These are phyloP conservation scores for Propithecus coquereli DNA, from an alignment of 2,113 vertebrate genomes.

Conservation along the genomic window DNA sequence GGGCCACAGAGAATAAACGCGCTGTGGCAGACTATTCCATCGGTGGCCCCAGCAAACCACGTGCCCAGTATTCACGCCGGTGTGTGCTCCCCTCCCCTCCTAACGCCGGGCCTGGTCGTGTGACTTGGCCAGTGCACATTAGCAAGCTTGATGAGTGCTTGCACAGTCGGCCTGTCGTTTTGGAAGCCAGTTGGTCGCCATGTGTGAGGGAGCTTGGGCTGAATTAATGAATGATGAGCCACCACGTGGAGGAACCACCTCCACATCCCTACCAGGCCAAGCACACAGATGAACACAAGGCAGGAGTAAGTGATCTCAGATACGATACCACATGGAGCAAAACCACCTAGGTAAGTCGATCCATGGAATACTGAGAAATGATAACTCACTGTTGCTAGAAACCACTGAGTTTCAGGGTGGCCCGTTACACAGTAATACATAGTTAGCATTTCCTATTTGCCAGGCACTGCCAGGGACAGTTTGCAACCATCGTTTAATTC, in stretches of 20 bases:
- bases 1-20: not conserved
- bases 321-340: not conserved
- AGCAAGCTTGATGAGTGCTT: not conserved
- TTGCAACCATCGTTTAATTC: not conserved
- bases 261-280: not conserved
- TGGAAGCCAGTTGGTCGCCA: not conserved
- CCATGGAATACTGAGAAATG: not conserved
- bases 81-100: not conserved
- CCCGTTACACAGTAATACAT: not conserved
- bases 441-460: not conserved
- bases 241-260: not conserved
- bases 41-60: accelerated
- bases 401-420: too few species aligned
- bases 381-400: not conserved
- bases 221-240: not conserved
- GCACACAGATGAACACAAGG: not conserved
- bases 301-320: not conserved
- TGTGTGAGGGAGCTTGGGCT: not conserved
- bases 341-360: not conserved
- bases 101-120: not conserved
- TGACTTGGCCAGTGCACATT: not conserved
- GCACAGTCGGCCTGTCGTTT: not conserved
- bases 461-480: not conserved
- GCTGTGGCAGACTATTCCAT: not conserved
- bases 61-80: not conserved